Conservation (phyloP, 1,140 invertebrate species). For the Microplitis demolitor region DNA sequence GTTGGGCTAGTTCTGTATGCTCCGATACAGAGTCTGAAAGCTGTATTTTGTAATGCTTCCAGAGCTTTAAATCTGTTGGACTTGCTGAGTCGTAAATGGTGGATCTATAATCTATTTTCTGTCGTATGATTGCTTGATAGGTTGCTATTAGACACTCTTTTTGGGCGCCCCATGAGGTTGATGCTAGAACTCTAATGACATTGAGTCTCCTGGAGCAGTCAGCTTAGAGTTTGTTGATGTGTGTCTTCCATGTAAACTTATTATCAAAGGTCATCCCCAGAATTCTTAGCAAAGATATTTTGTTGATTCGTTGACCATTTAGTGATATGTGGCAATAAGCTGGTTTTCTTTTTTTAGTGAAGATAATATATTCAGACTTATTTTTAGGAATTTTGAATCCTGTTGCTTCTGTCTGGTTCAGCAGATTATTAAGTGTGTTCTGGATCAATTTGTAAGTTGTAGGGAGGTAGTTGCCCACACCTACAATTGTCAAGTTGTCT, state of each 20-base stretch:
- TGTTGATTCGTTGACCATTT: too few relatives aligned
- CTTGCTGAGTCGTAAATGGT: background rate
- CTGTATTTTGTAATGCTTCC: background rate
- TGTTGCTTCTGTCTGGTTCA: background rate
- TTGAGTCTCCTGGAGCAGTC: background rate
- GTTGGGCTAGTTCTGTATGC: background rate
- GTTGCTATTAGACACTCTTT: background rate
- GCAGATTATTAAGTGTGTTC: background rate
- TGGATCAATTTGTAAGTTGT: background rate
- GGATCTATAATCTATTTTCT: background rate
- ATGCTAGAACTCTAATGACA: background rate
- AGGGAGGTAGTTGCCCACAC: background rate
- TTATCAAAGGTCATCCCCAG: background rate
- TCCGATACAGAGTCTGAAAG: background rate
- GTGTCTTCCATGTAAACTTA: background rate
- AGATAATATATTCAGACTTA: background rate
- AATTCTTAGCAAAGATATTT: too few relatives aligned
- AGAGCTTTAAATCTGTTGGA: too few relatives aligned
- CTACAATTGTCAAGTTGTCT: background rate
- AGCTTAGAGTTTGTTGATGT: background rate
- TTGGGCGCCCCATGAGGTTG: background rate
- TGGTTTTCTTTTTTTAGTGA: background rate
- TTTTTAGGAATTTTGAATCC: background rate
- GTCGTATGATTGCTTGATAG: background rate
- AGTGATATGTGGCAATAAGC: too few relatives aligned